Evolutionary conservation across 1,140 invertebrate genomes (phyloP).

Genomic region (Tetramorium parvispinum): DNA sequence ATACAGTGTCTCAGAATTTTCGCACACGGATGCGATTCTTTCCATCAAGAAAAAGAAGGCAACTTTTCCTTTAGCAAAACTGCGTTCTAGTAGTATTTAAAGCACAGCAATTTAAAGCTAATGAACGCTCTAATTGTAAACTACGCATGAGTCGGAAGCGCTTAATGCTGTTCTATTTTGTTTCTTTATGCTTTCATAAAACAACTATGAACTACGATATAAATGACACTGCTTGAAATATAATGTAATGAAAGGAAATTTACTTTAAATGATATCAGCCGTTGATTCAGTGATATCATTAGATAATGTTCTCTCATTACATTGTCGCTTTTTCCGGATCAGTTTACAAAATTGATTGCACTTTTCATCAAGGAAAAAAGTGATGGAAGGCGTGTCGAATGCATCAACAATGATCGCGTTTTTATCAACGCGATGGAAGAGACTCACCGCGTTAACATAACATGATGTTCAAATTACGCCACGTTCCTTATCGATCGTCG

Average conservation of each 20-base stretch:
- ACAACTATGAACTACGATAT: not conserved
- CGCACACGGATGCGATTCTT: not conserved
- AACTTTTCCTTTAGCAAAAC: not conserved
- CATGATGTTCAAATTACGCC: not conserved
- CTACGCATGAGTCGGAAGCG: not conserved
- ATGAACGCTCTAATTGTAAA: not conserved
- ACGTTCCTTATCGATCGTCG: not conserved
- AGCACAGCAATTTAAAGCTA: not conserved
- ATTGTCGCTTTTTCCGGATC: not conserved
- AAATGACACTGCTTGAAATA: not conserved
- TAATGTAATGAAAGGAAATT: not conserved
- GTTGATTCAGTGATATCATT: not conserved
- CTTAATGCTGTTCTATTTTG: not conserved
- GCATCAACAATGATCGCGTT: slow-evolving; percentile 7
- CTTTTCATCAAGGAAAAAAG: slow-evolving; percentile 12
- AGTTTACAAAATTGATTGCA: slow-evolving; percentile 28
- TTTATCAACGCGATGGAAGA: slow-evolving; percentile 22
- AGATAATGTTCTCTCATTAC: not conserved
- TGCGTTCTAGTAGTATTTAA: not conserved
- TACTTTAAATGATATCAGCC: not conserved
- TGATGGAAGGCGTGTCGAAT: not conserved
- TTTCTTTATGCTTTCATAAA: not conserved
- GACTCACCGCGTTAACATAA: not conserved
- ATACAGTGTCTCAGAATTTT: not conserved
- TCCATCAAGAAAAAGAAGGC: not conserved